Conservation (phyloP, 2,113 vertebrate species). For the Strigops habroptila region DNA sequence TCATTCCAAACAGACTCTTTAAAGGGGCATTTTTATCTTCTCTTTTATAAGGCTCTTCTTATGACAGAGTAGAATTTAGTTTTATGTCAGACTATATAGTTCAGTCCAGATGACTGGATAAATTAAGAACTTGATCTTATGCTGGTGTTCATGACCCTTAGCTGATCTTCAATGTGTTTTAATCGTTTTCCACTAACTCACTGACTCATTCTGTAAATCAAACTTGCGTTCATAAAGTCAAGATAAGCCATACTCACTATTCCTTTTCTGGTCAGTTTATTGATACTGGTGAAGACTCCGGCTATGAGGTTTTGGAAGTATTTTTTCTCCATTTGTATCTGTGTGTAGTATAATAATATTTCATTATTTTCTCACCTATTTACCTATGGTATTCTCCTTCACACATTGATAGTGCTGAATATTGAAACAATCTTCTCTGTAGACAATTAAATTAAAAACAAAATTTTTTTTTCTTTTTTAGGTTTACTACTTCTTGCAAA, state of each 20-base stretch:
- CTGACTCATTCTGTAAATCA: slow-evolving; percentile 42
- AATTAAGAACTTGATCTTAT: slow-evolving; percentile 40
- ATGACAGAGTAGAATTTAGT: neutral
- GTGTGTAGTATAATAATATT: neutral
- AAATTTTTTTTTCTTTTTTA: neutral
- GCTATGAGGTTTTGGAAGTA: neutral
- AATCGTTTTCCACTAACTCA: slow-evolving; percentile 11
- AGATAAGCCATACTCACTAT: neutral
- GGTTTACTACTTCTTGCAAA: neutral
- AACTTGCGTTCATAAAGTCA: slow-evolving; percentile 16
- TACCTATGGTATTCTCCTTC: neutral
- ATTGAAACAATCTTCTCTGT: neutral
- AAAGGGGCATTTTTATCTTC: neutral
- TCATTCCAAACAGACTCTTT: neutral
- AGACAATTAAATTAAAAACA: neutral
- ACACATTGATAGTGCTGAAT: neutral
- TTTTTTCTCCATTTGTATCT: neutral
- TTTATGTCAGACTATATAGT: neutral
- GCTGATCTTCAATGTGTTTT: slow-evolving; percentile 23
- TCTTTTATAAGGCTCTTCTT: neutral
- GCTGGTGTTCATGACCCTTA: slow-evolving; percentile 15
- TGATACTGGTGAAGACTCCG: neutral
- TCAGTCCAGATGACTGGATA: slow-evolving; percentile 16
- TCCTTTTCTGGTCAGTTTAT: neutral
- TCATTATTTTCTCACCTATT: neutral